Evolutionary conservation across 1,140 invertebrate species (phyloP).

Genomic region (Saxidomus purpurata): DNA sequence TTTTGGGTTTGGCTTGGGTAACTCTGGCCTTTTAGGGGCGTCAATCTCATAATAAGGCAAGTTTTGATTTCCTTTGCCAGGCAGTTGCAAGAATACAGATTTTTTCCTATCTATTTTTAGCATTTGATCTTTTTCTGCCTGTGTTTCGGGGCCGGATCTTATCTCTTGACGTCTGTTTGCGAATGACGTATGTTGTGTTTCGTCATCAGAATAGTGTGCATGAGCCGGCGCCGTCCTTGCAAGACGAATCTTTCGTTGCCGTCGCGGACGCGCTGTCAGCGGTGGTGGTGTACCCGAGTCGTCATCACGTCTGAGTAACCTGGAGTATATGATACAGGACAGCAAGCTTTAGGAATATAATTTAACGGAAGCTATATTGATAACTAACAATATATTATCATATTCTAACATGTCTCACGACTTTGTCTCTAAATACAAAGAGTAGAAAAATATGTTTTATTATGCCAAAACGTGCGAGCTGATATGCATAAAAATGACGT

Average conservation of each 20-base stretch:
- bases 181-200: background rate
- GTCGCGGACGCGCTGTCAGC: background rate
- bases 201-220: background rate
- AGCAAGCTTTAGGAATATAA: no score
- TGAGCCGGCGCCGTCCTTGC: constrained; percentile 46
- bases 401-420: no score
- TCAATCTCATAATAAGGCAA: background rate
- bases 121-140: constrained; percentile 55
- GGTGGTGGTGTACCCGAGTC: background rate
- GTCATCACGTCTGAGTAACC: constrained; percentile 23
- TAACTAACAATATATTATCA: no score
- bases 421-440: no score
- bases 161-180: background rate
- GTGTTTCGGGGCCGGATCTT: constrained; percentile 57
- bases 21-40: background rate
- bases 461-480: no score
- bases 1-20: constrained; percentile 45
- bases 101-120: constrained; percentile 39
- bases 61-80: constrained; percentile 30
- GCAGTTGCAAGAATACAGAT: constrained; percentile 50
- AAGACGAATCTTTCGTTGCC: constrained; percentile 28
- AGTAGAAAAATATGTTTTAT: no score
- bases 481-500: no score
- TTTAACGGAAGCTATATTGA: no score
- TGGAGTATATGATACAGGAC: constrained; percentile 17